phyloP scores from a whole-genome alignment of 2,888 invertebrate genomes.

The Ditylenchus weischeri region DNA sequence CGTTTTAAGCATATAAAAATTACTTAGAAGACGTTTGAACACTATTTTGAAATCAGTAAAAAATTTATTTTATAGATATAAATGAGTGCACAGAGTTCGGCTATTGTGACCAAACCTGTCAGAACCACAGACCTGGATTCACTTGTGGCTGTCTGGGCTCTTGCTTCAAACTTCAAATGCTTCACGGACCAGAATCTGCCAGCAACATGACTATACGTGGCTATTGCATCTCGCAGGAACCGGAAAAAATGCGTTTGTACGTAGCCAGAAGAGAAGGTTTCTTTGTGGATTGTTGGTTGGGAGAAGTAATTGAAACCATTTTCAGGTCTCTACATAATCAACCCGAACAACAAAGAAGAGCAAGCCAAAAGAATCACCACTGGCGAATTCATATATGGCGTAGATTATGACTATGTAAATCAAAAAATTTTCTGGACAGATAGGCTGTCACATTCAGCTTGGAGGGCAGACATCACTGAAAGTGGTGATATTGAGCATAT shows the following conservation, averaged over 20 bases:
- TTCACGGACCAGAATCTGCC: conserved; percentile 31
- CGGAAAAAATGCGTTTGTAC: conserved; percentile 55
- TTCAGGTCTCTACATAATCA: conserved; percentile 7
- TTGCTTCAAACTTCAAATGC: conserved; percentile 51
- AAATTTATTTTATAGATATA: conserved; percentile 68
- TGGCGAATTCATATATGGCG: conserved; percentile 65
- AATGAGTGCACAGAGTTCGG: conserved; percentile 70
- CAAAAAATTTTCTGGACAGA: conserved; percentile 80
- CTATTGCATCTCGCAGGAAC: conserved; percentile 54
- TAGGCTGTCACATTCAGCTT: conserved; percentile 54
- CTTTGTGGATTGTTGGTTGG: conserved; percentile 38
- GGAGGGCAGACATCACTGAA: conserved; percentile 49
- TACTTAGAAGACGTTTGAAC: too few relatives aligned
- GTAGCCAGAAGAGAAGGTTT: conserved; percentile 56
- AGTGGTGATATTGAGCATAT: conserved; percentile 49
- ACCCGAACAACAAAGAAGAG: conserved; percentile 30
- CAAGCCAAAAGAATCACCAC: conserved; percentile 49
- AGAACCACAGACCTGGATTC: conserved; percentile 79
- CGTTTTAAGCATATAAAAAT: too few relatives aligned
- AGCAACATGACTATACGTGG: conserved; percentile 51
- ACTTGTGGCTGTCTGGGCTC: conserved; percentile 54
- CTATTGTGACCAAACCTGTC: conserved; percentile 85
- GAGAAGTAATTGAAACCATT: background rate
- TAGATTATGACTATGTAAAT: conserved; percentile 88
- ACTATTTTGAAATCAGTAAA: too few relatives aligned